A percentile compares a stretch with the other conserved stretches of the same genome.
Conservation (phyloP, 2,888 invertebrate species). For the Coenonympha arcania region DNA sequence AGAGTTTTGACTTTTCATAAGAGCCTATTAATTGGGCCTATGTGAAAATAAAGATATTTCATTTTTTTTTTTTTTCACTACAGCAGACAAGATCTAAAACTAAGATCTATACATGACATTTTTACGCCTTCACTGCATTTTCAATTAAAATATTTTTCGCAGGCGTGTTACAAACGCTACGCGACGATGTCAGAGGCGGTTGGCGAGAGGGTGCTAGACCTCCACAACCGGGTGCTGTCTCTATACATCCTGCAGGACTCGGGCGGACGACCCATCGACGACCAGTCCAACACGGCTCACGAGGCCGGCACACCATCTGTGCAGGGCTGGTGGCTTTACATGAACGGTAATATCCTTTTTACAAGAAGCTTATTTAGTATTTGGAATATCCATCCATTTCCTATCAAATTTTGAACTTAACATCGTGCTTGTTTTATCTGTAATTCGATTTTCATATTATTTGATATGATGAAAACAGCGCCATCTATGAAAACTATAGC, state of each 20-base stretch:
- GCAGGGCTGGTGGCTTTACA: constrained; percentile 92
- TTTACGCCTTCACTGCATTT: too few species aligned
- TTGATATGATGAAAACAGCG: too few species aligned
- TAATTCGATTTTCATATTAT: too few species aligned
- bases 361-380: background rate
- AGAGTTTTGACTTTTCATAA: too few species aligned
- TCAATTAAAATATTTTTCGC: constrained; percentile 12
- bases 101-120: too few species aligned
- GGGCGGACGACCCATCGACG: constrained; percentile 84
- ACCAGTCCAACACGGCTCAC: constrained; percentile 60
- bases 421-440: background rate
- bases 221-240: constrained; percentile 84
- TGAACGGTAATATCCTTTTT: constrained; percentile 82
- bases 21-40: too few species aligned
- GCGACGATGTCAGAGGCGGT: constrained; percentile 88
- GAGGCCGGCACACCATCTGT: constrained; percentile 86
- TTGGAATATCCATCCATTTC: background rate
- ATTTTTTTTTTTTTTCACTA: too few species aligned
- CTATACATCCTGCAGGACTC: constrained; percentile 88
- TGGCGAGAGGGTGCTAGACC: constrained; percentile 85
- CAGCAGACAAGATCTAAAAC: too few species aligned
- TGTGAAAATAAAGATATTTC: too few species aligned
- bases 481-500: too few species aligned
- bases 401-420: background rate
- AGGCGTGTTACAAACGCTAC: constrained; percentile 81